These are phyloP conservation scores for Lutraria lutraria DNA, from an alignment of 2,888 invertebrate species.

Conservation along the genomic window DNA sequence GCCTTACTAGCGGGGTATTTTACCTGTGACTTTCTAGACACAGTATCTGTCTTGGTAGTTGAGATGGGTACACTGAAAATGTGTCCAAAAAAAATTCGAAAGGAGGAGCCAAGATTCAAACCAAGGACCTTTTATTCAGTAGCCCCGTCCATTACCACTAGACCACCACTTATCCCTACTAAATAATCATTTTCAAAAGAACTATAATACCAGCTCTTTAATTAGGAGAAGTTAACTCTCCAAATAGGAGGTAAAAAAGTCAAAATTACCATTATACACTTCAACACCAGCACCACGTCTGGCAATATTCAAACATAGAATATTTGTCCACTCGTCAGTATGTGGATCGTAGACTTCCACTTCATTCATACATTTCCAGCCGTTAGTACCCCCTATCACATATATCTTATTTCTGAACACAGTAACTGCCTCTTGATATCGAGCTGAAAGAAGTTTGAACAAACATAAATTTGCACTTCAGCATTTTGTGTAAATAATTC, in stretches of 20 bases:
- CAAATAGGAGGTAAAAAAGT: neutral
- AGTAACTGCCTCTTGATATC: slow-evolving; percentile 93
- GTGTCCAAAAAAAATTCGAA: no score
- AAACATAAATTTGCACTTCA: neutral
- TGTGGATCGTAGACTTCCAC: slow-evolving; percentile 91
- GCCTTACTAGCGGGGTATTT: no score
- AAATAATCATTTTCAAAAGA: no score
- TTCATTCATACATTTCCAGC: slow-evolving; percentile 93
- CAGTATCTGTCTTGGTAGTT: no score
- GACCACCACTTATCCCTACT: no score
- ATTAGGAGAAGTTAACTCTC: neutral
- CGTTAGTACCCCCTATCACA: slow-evolving; percentile 95
- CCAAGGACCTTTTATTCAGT: no score
- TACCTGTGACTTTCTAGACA: no score
- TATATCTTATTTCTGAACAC: slow-evolving; percentile 91
- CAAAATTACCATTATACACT: slow-evolving; percentile 81
- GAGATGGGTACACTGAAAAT: no score
- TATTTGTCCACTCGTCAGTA: slow-evolving; percentile 90
- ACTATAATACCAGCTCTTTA: neutral
- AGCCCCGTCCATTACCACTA: no score
- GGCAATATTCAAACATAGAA: slow-evolving; percentile 92
- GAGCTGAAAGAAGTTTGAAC: slow-evolving; percentile 87
- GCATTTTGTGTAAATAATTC: no score
- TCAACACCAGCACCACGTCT: slow-evolving; percentile 88
- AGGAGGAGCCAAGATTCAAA: no score